These are phyloP conservation scores for Eilema caniola DNA, from an alignment of 2,888 invertebrate genomes.

Conservation along the genomic window DNA sequence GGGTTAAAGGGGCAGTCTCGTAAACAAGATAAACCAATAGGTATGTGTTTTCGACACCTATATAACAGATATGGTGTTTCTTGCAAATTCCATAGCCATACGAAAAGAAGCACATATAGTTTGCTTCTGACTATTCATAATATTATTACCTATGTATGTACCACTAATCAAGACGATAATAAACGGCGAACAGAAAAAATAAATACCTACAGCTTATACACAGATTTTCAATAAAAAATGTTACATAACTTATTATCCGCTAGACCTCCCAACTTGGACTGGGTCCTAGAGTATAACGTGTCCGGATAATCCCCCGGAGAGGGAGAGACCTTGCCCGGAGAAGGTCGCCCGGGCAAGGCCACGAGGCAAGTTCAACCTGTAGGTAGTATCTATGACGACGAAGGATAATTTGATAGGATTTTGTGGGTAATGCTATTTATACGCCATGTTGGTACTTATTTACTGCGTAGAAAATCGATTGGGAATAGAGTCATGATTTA, in stretches of 20 bases:
- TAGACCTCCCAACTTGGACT: constrained; percentile 30
- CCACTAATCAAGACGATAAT: no score
- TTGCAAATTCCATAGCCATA: neutral
- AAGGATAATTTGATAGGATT: constrained; percentile 22
- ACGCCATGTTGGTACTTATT: neutral
- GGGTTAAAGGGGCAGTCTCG: no score
- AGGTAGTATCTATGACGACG: neutral
- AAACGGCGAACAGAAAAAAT: no score
- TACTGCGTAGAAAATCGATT: neutral
- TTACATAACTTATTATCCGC: constrained; percentile 8
- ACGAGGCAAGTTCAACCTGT: constrained; percentile 62
- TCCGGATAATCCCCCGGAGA: constrained; percentile 53
- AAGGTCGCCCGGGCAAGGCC: constrained; percentile 62
- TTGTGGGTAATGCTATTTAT: neutral
- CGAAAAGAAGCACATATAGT: no score
- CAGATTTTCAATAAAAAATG: neutral
- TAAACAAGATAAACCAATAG: no score
- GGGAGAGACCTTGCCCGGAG: constrained; percentile 49
- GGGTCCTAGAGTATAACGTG: constrained; percentile 35
- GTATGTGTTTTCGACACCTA: no score
- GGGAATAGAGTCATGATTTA: neutral
- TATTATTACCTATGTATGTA: no score
- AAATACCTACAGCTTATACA: no score
- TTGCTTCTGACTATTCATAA: no score
- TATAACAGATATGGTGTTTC: no score